phyloP scores from a whole-genome alignment of 1,140 invertebrate genomes.

The Drosophila ohnishii region DNA sequence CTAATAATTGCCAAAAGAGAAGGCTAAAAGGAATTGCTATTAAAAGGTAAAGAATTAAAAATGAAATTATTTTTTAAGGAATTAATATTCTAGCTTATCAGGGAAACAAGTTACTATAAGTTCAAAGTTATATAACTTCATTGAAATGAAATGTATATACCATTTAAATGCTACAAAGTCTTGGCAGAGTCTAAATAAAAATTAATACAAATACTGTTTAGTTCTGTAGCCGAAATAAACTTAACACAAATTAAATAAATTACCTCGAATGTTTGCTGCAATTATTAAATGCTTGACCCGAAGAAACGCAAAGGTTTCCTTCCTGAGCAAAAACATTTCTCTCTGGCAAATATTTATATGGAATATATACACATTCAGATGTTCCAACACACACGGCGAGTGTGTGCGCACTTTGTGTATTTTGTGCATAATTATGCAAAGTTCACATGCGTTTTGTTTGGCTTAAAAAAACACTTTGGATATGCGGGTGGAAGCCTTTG shows the following conservation, averaged over 20 bases:
- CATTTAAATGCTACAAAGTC: too few relatives aligned
- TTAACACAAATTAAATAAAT: slow-evolving; percentile 14
- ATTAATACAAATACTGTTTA: background rate
- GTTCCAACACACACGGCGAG: slow-evolving; percentile 2
- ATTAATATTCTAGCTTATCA: background rate
- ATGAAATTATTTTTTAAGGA: background rate
- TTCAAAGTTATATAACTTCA: background rate
- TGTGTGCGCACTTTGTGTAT: slow-evolving; percentile 32
- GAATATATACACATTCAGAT: slow-evolving; percentile 12
- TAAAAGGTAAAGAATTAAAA: background rate
- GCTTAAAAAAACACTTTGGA: slow-evolving; percentile 58
- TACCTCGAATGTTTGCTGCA: slow-evolving; percentile 22
- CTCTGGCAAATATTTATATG: slow-evolving; percentile 54
- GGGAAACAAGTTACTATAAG: background rate
- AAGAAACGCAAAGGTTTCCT: slow-evolving; percentile 2
- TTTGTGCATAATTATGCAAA: slow-evolving; percentile 71
- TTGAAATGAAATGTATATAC: background rate
- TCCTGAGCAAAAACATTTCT: slow-evolving; percentile 25
- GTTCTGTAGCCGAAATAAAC: background rate
- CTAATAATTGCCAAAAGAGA: slow-evolving; percentile 23
- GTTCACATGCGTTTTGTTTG: slow-evolving; percentile 67
- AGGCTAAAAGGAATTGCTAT: too few relatives aligned
- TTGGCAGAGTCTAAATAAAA: background rate
- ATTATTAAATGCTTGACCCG: slow-evolving; percentile 42
- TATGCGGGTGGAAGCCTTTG: slow-evolving; percentile 15